Conservation (phyloP, 2,888 invertebrate species). For the Trissonchulus sp. region DNA sequence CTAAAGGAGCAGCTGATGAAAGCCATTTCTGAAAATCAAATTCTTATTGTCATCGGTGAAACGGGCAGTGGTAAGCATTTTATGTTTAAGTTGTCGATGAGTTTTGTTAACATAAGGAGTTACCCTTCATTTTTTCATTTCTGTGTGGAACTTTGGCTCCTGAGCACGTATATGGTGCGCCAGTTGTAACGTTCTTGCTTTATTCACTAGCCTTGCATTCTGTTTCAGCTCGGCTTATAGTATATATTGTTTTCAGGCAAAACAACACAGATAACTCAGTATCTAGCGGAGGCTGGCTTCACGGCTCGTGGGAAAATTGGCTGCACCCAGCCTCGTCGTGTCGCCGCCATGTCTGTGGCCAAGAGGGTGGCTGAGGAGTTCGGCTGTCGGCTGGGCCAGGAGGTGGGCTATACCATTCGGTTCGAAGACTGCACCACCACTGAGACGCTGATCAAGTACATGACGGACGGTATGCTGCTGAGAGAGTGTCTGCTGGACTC, state of each 20-base stretch:
- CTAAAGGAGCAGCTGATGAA: conserved; percentile 65
- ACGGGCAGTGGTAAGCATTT: conserved; percentile 64
- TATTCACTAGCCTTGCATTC: too few relatives aligned
- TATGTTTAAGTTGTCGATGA: too few relatives aligned
- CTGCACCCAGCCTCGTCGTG: conserved; percentile 57
- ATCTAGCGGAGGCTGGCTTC: conserved; percentile 88
- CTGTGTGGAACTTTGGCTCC: too few relatives aligned
- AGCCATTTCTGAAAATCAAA: conserved; percentile 86
- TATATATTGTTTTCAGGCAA: conserved; percentile 69
- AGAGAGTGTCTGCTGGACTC: conserved; percentile 92
- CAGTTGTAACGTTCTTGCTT: too few relatives aligned
- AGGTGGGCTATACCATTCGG: conserved; percentile 87
- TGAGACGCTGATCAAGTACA: conserved; percentile 98
- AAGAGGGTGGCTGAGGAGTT: conserved; percentile 96
- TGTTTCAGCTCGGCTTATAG: too few relatives aligned
- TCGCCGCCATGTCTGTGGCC: conserved; percentile 98
- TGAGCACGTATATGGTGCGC: too few relatives aligned
- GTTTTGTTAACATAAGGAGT: too few relatives aligned
- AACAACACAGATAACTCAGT: conserved; percentile 98
- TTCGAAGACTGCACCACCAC: conserved; percentile 98
- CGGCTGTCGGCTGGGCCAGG: conserved; percentile 73
- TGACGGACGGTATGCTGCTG: conserved; percentile 99
- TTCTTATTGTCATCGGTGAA: conserved; percentile 96
- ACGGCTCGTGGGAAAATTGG: conserved; percentile 81
- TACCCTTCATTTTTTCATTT: too few relatives aligned